Conservation (phyloP, 2,797 vertebrate genomes). For the Danio aesculapii region DNA sequence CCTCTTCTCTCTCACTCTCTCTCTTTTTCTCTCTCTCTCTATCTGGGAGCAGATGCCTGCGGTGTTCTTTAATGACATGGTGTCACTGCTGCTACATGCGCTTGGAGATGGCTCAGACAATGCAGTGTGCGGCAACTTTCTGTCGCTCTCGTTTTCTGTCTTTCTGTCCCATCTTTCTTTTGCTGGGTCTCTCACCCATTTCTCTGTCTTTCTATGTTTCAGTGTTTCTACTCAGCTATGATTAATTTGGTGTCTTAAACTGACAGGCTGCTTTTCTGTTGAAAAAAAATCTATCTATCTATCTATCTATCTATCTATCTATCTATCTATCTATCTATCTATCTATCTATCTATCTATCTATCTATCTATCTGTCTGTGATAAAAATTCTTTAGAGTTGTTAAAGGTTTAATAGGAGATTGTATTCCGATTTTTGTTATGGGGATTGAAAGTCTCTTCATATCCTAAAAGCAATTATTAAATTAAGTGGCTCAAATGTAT, state of each 20-base stretch:
- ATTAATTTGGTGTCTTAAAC: neutral
- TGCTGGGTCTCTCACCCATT: conserved; percentile 2
- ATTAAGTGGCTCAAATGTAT: too few relatives aligned
- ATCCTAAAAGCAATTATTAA: too few relatives aligned
- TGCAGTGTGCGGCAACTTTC: conserved; percentile 28
- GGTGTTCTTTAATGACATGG: conserved; percentile 47
- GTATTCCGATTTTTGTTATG: too few relatives aligned
- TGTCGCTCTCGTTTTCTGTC: conserved; percentile 27
- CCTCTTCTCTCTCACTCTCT: conserved; percentile 23
- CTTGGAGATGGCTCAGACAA: conserved; percentile 47
- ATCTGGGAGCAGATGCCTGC: conserved; percentile 39
- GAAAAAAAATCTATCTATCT: neutral
- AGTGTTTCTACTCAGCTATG: neutral
- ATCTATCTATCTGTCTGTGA: too few relatives aligned
- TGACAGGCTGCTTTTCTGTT: conserved; percentile 3
- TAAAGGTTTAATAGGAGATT: too few relatives aligned
- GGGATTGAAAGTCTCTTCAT: too few relatives aligned
- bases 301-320: too few relatives aligned
- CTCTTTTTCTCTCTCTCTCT: neutral
- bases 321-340: too few relatives aligned
- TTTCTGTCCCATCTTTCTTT: conserved; percentile 24
- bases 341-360: too few relatives aligned
- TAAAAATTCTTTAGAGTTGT: too few relatives aligned
- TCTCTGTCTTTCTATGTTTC: neutral
- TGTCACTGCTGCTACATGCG: conserved; percentile 39